These are phyloP conservation scores for Clunio marinus DNA, from an alignment of 2,888 invertebrate species.

Conservation along the genomic window DNA sequence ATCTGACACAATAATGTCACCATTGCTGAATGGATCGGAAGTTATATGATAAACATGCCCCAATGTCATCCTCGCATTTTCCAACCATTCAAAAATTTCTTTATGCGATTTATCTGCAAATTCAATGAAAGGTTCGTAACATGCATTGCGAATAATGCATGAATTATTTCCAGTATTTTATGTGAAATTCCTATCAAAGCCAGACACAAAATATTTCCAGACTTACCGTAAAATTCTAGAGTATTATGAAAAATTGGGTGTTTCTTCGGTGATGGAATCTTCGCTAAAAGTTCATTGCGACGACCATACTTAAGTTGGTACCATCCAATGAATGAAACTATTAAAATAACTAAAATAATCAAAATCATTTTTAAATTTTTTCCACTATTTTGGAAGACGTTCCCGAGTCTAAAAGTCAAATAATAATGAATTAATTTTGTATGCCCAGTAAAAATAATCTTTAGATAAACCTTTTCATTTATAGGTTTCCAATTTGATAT, in stretches of 20 bases:
- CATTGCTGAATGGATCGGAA: not conserved
- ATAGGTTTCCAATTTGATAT: no score
- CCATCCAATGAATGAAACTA: not conserved
- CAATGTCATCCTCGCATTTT: not conserved
- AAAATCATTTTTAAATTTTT: conserved; percentile 26
- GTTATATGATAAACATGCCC: not conserved
- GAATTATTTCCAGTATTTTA: no score
- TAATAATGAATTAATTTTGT: no score
- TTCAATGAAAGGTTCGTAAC: no score
- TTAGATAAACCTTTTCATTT: no score
- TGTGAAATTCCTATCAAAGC: no score
- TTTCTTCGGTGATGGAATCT: conserved; percentile 44
- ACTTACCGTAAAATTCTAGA: no score
- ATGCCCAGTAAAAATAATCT: no score
- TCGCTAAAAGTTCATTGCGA: conserved; percentile 39
- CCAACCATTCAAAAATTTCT: not conserved
- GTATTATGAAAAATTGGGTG: conserved; percentile 45
- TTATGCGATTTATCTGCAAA: no score
- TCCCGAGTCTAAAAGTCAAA: no score
- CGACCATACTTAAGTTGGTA: conserved; percentile 4
- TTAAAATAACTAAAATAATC: not conserved
- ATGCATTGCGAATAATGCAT: no score
- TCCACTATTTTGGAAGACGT: no score
- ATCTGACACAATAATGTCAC: not conserved
- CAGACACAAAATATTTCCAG: not conserved